These are phyloP conservation scores for Pseudomyrmex cubaensis DNA, from an alignment of 1,140 invertebrate species.

Conservation along the genomic window DNA sequence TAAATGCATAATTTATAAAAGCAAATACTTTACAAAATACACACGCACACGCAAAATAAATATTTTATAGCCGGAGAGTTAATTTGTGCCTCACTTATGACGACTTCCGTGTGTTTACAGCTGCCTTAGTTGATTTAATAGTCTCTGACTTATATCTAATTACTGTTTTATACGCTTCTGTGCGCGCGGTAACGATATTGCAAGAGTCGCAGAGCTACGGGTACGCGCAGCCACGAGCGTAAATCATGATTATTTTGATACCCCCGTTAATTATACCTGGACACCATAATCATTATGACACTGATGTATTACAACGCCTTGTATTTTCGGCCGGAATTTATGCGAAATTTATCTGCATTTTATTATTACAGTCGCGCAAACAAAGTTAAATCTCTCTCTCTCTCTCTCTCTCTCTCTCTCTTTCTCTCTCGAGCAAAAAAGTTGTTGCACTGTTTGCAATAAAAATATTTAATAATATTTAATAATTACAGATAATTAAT, in stretches of 20 bases:
- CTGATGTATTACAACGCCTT: constrained; percentile 31
- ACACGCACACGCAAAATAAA: constrained; percentile 46
- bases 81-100: constrained; percentile 29
- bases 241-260: constrained; percentile 66
- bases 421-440: background rate
- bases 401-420: background rate
- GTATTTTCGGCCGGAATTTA: constrained; percentile 13
- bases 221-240: constrained; percentile 9
- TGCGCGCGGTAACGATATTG: constrained; percentile 54
- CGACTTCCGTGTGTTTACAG: constrained; percentile 53
- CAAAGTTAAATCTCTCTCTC: constrained; percentile 13
- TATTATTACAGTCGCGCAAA: background rate
- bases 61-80: constrained; percentile 16
- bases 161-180: constrained; percentile 60
- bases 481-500: background rate
- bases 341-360: constrained; percentile 32
- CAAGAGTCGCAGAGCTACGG: constrained; percentile 36
- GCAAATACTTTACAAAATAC: constrained; percentile 20
- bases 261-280: constrained; percentile 36
- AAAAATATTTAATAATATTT: background rate
- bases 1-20: background rate
- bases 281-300: constrained; percentile 38
- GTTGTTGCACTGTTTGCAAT: background rate
- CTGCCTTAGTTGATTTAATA: constrained; percentile 57
- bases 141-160: constrained; percentile 44